Percentiles rank a stretch among this genome's conserved stretches.
Conservation (phyloP, 2,797 vertebrate species). For the Labroides dimidiatus region DNA sequence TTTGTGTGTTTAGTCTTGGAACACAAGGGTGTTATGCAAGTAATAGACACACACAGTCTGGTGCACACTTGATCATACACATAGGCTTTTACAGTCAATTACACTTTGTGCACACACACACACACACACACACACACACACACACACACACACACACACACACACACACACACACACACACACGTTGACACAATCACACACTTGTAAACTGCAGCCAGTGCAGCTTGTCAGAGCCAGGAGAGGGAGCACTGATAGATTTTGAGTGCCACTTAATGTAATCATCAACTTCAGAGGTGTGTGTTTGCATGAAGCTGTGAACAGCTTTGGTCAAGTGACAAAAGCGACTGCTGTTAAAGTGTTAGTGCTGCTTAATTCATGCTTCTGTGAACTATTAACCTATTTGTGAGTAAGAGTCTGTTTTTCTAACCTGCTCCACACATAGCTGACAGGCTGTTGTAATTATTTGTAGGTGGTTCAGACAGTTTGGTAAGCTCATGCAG, state of each 20-base stretch:
- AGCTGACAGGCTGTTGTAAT: conserved; percentile 61
- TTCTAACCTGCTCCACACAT: conserved; percentile 66
- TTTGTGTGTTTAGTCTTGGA: conserved; percentile 35
- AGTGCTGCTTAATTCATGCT: conserved; percentile 61
- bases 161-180: conserved; percentile 23
- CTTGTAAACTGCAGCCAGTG: conserved; percentile 37
- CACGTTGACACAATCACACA: conserved; percentile 6
- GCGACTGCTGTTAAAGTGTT: conserved; percentile 66
- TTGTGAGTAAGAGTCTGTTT: conserved; percentile 65
- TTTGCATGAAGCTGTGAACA: conserved; percentile 60
- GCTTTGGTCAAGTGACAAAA: conserved; percentile 73
- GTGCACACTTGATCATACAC: conserved; percentile 65
- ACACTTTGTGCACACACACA: conserved; percentile 42
- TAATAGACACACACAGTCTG: conserved; percentile 59
- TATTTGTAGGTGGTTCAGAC: conserved; percentile 31
- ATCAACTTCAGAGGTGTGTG: conserved; percentile 72
- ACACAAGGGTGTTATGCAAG: conserved; percentile 66
- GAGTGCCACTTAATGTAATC: conserved; percentile 82
- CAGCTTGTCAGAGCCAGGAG: conserved; percentile 72
- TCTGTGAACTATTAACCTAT: conserved; percentile 70
- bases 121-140: conserved; percentile 19
- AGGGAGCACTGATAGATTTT: conserved; percentile 79
- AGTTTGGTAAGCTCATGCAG: conserved; percentile 32
- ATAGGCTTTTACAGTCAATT: conserved; percentile 78
- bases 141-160: conserved; percentile 24